Evolutionary conservation across 2,888 invertebrate genomes (phyloP).

Genomic region (Hipparchia semele): DNA sequence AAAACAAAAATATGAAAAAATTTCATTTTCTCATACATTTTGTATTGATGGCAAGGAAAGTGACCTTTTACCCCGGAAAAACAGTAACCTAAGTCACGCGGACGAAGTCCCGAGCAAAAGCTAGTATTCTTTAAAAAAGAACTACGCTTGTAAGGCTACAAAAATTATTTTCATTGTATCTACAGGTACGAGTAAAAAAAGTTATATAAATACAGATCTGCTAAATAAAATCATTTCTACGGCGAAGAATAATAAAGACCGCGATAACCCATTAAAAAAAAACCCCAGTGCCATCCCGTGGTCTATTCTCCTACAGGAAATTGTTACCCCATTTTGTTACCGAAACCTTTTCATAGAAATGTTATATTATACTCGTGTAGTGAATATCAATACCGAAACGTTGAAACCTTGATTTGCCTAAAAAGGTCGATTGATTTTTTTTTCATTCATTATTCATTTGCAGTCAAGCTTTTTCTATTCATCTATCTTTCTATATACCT

Average conservation of each 20-base stretch:
- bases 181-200: not conserved
- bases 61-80: too few species aligned
- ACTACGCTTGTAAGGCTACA: not conserved
- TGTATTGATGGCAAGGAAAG: too few species aligned
- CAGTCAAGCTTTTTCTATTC: too few species aligned
- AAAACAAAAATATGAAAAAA: too few species aligned
- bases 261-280: constrained; percentile 6
- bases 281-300: not conserved
- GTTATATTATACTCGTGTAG: not conserved
- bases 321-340: constrained; percentile 7
- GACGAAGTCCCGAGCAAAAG: too few species aligned
- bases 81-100: too few species aligned
- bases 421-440: constrained; percentile 6
- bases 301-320: constrained; percentile 6
- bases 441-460: not conserved
- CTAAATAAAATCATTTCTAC: constrained; percentile 9
- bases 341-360: constrained; percentile 19
- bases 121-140: too few species aligned
- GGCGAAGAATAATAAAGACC: constrained; percentile 6
- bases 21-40: too few species aligned
- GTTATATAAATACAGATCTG: not conserved
- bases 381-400: not conserved
- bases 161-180: not conserved
- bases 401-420: not conserved
- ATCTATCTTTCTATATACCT: too few species aligned